phyloP scores from a whole-genome alignment of 2,113 vertebrate species.

The Isichthys henryi region DNA sequence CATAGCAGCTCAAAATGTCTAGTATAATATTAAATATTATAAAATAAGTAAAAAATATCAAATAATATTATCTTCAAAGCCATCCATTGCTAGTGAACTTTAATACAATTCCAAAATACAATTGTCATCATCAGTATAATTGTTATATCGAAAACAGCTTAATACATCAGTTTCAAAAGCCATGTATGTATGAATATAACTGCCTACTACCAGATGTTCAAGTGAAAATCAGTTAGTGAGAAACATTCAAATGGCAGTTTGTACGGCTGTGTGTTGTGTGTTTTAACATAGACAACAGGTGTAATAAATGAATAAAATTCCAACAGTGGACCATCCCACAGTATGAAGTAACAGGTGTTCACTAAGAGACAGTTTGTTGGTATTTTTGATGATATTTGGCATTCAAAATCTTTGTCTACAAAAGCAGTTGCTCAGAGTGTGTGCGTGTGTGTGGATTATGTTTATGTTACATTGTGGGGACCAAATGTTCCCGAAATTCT shows the following conservation, averaged over 20 bases:
- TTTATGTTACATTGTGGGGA: too few species aligned
- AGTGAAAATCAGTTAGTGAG: background rate
- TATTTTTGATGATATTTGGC: background rate
- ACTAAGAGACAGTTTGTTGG: background rate
- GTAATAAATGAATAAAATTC: background rate
- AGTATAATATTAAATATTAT: background rate
- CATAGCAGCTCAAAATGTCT: background rate
- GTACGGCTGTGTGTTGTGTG: background rate
- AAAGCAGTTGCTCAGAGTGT: background rate
- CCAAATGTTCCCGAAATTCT: too few species aligned
- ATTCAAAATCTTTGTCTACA: background rate
- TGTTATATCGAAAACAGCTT: background rate
- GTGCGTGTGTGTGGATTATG: background rate
- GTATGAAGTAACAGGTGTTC: background rate
- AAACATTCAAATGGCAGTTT: background rate
- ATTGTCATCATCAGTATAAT: background rate
- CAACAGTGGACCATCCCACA: background rate
- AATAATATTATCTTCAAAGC: background rate
- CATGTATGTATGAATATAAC: background rate
- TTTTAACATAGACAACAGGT: background rate
- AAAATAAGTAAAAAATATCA: background rate
- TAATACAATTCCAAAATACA: background rate
- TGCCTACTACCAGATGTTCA: background rate
- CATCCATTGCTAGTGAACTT: background rate
- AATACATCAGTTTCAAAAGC: background rate